Conservation (phyloP, 2,797 vertebrate species). For the Lutjanus campechanus region DNA sequence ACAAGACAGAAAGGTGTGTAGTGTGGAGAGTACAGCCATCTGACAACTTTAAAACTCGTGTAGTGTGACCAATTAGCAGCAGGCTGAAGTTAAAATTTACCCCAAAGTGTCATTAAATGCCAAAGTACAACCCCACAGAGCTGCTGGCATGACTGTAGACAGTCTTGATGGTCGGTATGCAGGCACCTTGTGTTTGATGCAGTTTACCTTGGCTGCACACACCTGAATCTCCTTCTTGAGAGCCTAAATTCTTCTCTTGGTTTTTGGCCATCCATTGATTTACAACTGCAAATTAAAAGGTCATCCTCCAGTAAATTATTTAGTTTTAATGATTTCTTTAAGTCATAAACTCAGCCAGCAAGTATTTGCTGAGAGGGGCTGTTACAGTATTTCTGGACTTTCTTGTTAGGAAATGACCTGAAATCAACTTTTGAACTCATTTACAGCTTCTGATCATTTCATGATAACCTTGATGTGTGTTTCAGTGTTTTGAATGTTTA, state of each 20-base stretch:
- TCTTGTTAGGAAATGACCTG: constrained; percentile 20
- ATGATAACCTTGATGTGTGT: not conserved
- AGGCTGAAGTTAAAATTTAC: too few relatives aligned
- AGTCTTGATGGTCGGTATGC: not conserved
- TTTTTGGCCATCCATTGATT: not conserved
- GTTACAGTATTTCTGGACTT: constrained; percentile 15
- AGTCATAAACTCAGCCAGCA: constrained; percentile 31
- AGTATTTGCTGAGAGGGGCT: constrained; percentile 16
- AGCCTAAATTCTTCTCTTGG: not conserved
- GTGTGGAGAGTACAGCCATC: too few relatives aligned
- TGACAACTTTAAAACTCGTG: too few relatives aligned
- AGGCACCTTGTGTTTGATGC: not conserved
- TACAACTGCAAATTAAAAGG: constrained; percentile 6
- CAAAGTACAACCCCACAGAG: too few relatives aligned
- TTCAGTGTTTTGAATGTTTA: not conserved
- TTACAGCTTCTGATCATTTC: not conserved
- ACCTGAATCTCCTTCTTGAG: not conserved
- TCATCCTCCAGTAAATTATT: not conserved
- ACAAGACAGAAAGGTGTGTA: too few relatives aligned
- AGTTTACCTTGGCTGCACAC: not conserved
- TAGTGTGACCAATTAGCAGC: too few relatives aligned
- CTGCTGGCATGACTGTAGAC: too few relatives aligned
- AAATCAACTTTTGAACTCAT: constrained; percentile 6
- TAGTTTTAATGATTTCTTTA: not conserved
- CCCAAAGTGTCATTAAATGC: too few relatives aligned